Percentiles rank a stretch among this genome's conserved stretches.
Conservation (phyloP, 2,113 vertebrate species). For the Onychostoma macrolepis region DNA sequence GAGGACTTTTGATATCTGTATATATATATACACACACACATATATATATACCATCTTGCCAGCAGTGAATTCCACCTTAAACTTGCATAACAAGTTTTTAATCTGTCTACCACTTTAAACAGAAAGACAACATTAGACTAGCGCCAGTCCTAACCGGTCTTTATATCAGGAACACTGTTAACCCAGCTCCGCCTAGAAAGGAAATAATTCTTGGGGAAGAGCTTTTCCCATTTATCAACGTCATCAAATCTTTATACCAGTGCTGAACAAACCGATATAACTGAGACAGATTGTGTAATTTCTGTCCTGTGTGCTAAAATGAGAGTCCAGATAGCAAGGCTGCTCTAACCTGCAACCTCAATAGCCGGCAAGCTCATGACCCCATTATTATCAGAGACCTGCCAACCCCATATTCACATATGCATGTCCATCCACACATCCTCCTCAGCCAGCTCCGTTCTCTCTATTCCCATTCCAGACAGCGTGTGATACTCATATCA, state of each 20-base stretch:
- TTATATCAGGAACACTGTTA: neutral
- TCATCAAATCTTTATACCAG: neutral
- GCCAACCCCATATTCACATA: neutral
- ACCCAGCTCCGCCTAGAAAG: neutral
- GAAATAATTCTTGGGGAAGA: neutral
- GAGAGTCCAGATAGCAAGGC: neutral
- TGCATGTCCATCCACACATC: neutral
- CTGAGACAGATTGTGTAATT: slow-evolving; percentile 11
- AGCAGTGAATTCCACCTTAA: too few relatives aligned
- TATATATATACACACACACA: too few relatives aligned
- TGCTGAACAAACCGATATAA: neutral
- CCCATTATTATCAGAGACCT: slow-evolving; percentile 32
- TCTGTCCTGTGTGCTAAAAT: neutral
- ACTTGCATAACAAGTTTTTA: too few relatives aligned
- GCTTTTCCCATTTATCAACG: slow-evolving; percentile 3
- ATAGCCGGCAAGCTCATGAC: neutral
- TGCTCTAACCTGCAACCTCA: neutral
- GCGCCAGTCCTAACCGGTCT: neutral
- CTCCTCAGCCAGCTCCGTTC: neutral
- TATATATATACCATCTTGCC: too few relatives aligned
- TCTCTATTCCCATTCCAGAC: slow-evolving; percentile 40
- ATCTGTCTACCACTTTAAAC: neutral
- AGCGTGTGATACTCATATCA: slow-evolving; percentile 31
- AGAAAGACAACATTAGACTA: neutral
- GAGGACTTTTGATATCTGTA: too few relatives aligned